A percentile compares a stretch with the other conserved stretches of the same genome.
Conservation (phyloP, 2,797 vertebrate species). For the Sebastes nivosus region DNA sequence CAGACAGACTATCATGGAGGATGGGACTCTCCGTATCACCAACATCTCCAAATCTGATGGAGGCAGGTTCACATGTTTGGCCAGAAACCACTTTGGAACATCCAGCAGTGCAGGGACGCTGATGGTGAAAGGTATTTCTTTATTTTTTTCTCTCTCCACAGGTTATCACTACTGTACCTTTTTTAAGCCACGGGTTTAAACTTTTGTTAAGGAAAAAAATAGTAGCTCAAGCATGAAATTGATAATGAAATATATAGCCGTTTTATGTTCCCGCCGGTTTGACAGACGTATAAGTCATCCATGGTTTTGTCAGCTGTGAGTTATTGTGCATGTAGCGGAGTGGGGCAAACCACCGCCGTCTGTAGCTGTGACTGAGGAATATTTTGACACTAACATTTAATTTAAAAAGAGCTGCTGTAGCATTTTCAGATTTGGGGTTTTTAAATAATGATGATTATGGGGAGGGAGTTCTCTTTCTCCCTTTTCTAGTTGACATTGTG, state of each 20-base stretch:
- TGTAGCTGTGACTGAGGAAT: slow-evolving; percentile 48
- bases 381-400: slow-evolving; percentile 63
- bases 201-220: slow-evolving; percentile 68
- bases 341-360: slow-evolving; percentile 56
- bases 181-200: slow-evolving; percentile 62
- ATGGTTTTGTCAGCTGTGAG: slow-evolving; percentile 82
- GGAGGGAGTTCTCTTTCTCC: slow-evolving; percentile 33
- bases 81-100: slow-evolving; percentile 86
- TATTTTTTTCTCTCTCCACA: slow-evolving; percentile 8
- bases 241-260: slow-evolving; percentile 85
- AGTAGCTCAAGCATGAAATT: slow-evolving; percentile 84
- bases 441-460: slow-evolving; percentile 65
- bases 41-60: slow-evolving; percentile 85
- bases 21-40: slow-evolving; percentile 85
- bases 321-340: slow-evolving; percentile 80
- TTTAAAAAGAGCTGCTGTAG: slow-evolving; percentile 68
- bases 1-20: slow-evolving; percentile 80
- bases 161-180: slow-evolving; percentile 47
- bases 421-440: slow-evolving; percentile 52
- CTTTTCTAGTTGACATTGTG: slow-evolving; percentile 49
- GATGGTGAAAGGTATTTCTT: slow-evolving; percentile 86
- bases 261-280: slow-evolving; percentile 80
- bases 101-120: slow-evolving; percentile 85
- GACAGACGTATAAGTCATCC: slow-evolving; percentile 85
- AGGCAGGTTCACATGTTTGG: slow-evolving; percentile 85